These are phyloP conservation scores for Megalurothrips usitatus DNA, from an alignment of 2,888 invertebrate species.

Conservation along the genomic window DNA sequence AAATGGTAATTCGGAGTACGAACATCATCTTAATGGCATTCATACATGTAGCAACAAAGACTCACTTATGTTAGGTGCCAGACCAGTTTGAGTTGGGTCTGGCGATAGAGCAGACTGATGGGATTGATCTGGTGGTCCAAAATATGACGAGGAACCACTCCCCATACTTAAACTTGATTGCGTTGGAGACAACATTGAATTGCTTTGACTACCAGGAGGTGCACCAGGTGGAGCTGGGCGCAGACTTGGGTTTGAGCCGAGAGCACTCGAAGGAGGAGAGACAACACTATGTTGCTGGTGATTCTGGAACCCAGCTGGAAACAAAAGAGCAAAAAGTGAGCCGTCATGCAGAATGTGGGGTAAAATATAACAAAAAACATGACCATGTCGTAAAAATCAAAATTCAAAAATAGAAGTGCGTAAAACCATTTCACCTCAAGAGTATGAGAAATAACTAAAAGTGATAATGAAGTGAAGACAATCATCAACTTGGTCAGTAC, in stretches of 20 bases:
- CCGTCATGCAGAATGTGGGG: no score
- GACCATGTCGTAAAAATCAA: no score
- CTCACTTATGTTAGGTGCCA: background rate
- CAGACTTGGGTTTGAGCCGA: background rate
- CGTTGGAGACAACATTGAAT: background rate
- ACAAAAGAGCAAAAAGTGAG: conserved; percentile 36
- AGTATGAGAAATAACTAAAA: no score
- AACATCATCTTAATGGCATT: no score
- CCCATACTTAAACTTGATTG: background rate
- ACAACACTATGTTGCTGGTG: background rate
- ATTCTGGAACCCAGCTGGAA: conserved; percentile 32
- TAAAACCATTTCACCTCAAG: no score
- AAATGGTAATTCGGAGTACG: no score
- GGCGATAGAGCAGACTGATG: background rate
- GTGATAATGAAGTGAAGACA: no score
- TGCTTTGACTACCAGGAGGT: background rate
- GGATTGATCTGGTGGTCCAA: background rate
- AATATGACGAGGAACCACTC: background rate
- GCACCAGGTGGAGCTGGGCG: background rate
- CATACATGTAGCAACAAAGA: background rate
- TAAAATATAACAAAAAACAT: no score
- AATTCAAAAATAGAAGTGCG: no score
- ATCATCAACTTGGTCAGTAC: conserved; percentile 42
- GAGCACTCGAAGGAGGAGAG: background rate
- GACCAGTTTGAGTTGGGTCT: background rate